phyloP scores from a whole-genome alignment of 2,797 vertebrate genomes.

The Fistularia commersonii region DNA sequence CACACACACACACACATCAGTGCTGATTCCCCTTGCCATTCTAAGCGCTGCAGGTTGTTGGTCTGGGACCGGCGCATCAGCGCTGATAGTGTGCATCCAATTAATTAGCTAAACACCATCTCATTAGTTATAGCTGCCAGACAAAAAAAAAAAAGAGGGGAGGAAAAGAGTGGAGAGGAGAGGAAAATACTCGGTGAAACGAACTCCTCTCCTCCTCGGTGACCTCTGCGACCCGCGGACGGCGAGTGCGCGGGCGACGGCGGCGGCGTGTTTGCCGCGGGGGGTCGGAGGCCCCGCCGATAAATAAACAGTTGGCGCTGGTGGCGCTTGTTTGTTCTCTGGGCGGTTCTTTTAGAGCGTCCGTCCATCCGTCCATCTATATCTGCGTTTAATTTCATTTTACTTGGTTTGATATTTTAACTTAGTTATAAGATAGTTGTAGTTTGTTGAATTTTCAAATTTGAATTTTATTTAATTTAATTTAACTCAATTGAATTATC shows the following conservation, averaged over 20 bases:
- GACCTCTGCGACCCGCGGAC: slow-evolving; percentile 55
- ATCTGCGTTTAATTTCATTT: no score
- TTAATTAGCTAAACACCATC: slow-evolving; percentile 62
- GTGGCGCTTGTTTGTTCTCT: slow-evolving; percentile 48
- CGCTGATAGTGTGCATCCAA: slow-evolving; percentile 56
- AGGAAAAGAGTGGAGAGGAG: no score
- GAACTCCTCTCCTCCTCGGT: slow-evolving; percentile 52
- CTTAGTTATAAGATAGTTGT: no score
- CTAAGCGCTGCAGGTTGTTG: slow-evolving; percentile 54
- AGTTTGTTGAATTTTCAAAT: no score
- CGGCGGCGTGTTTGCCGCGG: slow-evolving; percentile 36
- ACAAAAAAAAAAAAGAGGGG: slow-evolving; percentile 37
- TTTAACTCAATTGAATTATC: no score
- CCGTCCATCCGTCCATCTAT: no score
- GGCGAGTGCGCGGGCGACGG: slow-evolving; percentile 60
- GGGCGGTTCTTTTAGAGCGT: slow-evolving; percentile 42
- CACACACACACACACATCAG: slow-evolving; percentile 52
- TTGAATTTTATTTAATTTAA: no score
- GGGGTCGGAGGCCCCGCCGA: slow-evolving; percentile 53
- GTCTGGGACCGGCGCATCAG: slow-evolving; percentile 48
- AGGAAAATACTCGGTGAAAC: slow-evolving; percentile 50
- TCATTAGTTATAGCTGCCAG: slow-evolving; percentile 65
- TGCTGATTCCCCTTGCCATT: slow-evolving; percentile 41
- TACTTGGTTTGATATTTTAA: no score
- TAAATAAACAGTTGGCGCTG: slow-evolving; percentile 42